Evolutionary conservation across 2,797 vertebrate species (phyloP), one percentile per base, ranked within the genome.

Genomic region (Neosilurus hyrtlii): DNA sequence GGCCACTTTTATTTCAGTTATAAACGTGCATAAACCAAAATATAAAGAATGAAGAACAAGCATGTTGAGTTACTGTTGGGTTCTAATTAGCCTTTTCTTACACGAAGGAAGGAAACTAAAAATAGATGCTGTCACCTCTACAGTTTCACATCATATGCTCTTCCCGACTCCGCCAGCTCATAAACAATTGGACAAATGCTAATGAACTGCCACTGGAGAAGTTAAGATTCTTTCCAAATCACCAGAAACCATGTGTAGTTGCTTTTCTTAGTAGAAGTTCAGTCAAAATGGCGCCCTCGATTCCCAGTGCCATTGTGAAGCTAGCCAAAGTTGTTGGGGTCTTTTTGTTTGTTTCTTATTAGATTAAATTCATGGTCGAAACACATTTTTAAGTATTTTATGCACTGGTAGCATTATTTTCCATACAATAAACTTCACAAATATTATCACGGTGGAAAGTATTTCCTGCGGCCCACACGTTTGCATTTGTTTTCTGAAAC

Each of bases 141-240:
- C 52, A 68, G 62, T 66, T 77, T 12, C 52, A 68, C 62, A 82
- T 75, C 81, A 51, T 77, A 68, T 61, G 81, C 18, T 57, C 20
- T n/a, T 82, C 57, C 24, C 52, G 30, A 11, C 54, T 20, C 43
- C 56, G 61, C 43, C 63, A 70, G n/a, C 68, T 79, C 8, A 1
- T 56, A 37, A 63, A 56, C 9, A 72, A 54, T 24, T 52, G 24
- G 26, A 70, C 35, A 79, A 37, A 37, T 37, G 75, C 30, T 51
- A 63, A 63, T 37, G 61, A 79, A 20, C 52, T 56, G 59, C 70
- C 66, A 63, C 66, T 79, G 57, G 59, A 63, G 59, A 30, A 62
- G 20, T 2, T 2, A 62, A 11, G 43, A 51, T 30, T 62, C 54
- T 37, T 75, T 22, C 56, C 14, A 62, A n/a, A 43, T 62, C 2